phyloP scores from a whole-genome alignment of 2,113 vertebrate genomes.

The Bombycilla garrulus region DNA sequence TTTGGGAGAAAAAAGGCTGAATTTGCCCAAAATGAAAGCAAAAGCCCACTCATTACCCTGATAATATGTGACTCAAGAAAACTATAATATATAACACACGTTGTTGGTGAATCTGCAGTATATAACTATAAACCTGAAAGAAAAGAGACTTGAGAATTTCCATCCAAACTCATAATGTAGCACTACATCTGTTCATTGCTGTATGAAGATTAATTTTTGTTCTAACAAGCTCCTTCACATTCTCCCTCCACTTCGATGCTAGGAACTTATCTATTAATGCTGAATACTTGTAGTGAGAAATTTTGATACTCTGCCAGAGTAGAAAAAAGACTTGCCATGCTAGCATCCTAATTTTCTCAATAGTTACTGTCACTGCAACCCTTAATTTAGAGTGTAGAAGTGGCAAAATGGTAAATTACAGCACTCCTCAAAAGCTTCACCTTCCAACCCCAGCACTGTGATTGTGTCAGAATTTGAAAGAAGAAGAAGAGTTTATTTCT shows the following conservation, averaged over 20 bases:
- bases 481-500: constrained; percentile 34
- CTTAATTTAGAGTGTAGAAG: constrained; percentile 59
- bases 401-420: constrained; percentile 33
- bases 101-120: constrained; percentile 32
- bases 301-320: constrained; percentile 16
- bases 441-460: background rate
- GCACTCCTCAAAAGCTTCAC: constrained; percentile 18
- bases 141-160: constrained; percentile 9
- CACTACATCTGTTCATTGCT: background rate
- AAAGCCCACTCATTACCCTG: constrained; percentile 6
- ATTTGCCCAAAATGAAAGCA: background rate
- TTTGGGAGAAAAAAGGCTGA: background rate
- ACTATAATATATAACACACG: background rate
- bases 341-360: constrained; percentile 35
- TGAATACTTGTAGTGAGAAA: constrained; percentile 1
- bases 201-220: background rate
- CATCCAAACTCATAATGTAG: background rate
- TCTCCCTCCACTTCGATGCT: background rate
- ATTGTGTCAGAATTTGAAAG: constrained; percentile 39
- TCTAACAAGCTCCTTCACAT: constrained; percentile 8
- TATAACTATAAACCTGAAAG: constrained; percentile 6
- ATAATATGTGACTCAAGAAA: constrained; percentile 5
- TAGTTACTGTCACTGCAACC: constrained; percentile 52
- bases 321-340: constrained; percentile 26
- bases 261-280: constrained; percentile 51